Percentiles rank a stretch among this genome's conserved stretches.
Evolutionary conservation across 2,888 invertebrate genomes (phyloP).

Genomic region (Heteromurus nitidus): DNA sequence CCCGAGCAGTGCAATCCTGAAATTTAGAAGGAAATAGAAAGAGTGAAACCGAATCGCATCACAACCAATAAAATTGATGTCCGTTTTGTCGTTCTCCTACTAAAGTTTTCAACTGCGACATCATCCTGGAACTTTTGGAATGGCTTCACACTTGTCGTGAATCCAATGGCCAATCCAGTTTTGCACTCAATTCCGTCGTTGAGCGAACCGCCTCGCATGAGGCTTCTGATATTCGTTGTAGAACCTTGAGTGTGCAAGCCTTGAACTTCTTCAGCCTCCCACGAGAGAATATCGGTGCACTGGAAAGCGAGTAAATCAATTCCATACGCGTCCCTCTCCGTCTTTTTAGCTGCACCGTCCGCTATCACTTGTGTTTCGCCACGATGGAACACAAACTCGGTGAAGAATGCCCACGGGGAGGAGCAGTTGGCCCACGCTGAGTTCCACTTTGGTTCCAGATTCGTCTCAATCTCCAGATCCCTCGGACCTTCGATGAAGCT

Average conservation of each 20-base stretch:
- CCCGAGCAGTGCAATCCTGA: conserved; percentile 26
- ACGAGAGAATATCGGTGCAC: background rate
- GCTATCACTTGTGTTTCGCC: background rate
- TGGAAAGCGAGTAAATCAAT: conserved; percentile 8
- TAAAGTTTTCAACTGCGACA: conserved; percentile 7
- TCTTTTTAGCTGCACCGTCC: background rate
- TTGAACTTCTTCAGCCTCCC: background rate
- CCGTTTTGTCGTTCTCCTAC: background rate
- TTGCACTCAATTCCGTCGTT: conserved; percentile 3
- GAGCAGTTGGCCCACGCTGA: conserved; percentile 13
- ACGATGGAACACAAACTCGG: background rate
- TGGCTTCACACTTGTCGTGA: conserved; percentile 7
- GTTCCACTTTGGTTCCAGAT: conserved; percentile 14
- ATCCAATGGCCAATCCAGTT: conserved; percentile 13
- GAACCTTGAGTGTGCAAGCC: background rate
- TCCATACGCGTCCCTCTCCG: conserved; percentile 6
- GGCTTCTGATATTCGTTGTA: background rate
- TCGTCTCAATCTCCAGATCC: conserved; percentile 23
- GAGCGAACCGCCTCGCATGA: background rate
- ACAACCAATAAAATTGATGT: background rate
- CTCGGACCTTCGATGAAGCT: conserved; percentile 21
- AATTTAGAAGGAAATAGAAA: background rate
- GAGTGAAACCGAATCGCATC: background rate
- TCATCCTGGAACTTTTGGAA: conserved; percentile 7
- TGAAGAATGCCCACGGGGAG: background rate